Evolutionary conservation across 23 tunicate genomes (phyloP), one percentile per base, ranked within the genome.

Genomic region (Trididemnum nubilum): DNA sequence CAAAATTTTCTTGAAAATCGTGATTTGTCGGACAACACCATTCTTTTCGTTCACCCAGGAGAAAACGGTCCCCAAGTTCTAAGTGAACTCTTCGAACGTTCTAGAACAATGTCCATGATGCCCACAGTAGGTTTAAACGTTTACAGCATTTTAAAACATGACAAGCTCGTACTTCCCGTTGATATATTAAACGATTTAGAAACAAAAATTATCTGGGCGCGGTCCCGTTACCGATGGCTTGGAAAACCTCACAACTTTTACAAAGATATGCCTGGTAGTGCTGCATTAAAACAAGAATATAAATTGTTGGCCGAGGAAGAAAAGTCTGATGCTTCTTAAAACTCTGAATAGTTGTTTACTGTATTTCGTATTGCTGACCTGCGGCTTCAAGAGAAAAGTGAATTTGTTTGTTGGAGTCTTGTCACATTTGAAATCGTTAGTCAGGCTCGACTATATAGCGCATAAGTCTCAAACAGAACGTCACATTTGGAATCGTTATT

Each of bases 201-300:
- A 58, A 65, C 32, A 25, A 93, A 93, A 39, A n/a, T 93, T 0
- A 51, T 83, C 54, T 93, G 98, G 98, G 54, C 80, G 7, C 34
- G 67, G 37, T 63, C 60, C 12, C 40, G 81, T 51, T 93, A 87
- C 35, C 63, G 64, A 12, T 93, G 98, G 98, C 64, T 87, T 19
- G 89, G 64, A 4, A 44, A 72, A 38, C 89, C 98, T 22, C 98
- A 93, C 57, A 93, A 93, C 36, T 93, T 83, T 65, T 93, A 93
- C 79, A 85, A 73, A 33, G 98, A 88, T 39, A 65, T 93, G 83
- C 98, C 98, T 33, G 86, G 86, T 26, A 69, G 19, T 9, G 27
- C 40, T 32, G 67, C 15, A 3, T 32, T 77, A 33, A 77, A 77
- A 54, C 38, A 35, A 77, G 67, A 77, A 54, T n/a, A n/a, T n/a